Evolutionary conservation across 2,888 invertebrate genomes (phyloP).

Genomic region (Icerya purchasi): DNA sequence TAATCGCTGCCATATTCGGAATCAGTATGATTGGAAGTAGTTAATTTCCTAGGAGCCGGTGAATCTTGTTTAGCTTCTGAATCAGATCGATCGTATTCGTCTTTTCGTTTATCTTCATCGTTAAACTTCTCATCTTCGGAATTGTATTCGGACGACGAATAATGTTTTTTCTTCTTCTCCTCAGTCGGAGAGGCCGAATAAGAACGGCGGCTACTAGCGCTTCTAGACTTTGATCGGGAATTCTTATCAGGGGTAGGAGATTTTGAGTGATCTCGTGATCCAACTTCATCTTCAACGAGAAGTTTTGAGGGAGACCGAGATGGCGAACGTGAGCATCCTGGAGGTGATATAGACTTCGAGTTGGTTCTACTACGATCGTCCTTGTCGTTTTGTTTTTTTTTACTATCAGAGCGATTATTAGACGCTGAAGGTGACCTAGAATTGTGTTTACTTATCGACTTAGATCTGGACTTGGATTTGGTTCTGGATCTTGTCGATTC

Average conservation of each 20-base stretch:
- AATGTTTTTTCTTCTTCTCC: not conserved
- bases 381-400: not conserved
- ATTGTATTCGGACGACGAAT: not conserved
- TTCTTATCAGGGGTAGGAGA: not conserved
- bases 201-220: not conserved
- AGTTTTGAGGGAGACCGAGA: not conserved
- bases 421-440: not conserved
- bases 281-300: not conserved
- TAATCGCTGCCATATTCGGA: too few species aligned
- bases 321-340: not conserved
- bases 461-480: constrained; percentile 1
- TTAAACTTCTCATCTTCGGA: too few species aligned
- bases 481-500: constrained; percentile 2
- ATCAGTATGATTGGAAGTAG: too few species aligned
- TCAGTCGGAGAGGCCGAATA: not conserved
- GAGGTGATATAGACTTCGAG: not conserved
- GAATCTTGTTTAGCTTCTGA: too few species aligned
- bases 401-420: not conserved
- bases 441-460: not conserved
- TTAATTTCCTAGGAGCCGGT: too few species aligned
- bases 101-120: too few species aligned
- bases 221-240: not conserved
- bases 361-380: not conserved
- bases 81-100: too few species aligned
- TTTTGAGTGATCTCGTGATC: not conserved